phyloP scores from a whole-genome alignment of 1,140 invertebrate genomes.

The Schlechtendalia chinensis region DNA sequence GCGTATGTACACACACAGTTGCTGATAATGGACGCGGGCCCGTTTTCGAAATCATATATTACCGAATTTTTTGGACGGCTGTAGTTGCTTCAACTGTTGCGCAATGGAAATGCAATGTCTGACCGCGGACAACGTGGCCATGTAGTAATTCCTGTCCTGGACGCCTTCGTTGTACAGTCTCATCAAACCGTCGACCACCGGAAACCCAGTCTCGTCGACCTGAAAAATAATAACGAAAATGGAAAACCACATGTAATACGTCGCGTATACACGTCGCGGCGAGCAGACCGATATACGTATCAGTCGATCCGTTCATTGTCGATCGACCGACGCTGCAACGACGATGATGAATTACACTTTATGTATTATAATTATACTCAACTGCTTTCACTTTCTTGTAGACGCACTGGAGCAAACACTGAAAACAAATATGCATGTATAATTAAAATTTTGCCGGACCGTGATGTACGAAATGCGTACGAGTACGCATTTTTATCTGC shows the following conservation, averaged over 20 bases:
- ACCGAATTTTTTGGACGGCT: constrained; percentile 51
- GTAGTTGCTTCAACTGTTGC: constrained; percentile 52
- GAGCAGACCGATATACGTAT: too few species aligned
- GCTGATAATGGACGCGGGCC: too few species aligned
- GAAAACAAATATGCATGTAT: constrained; percentile 55
- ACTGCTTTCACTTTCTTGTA: constrained; percentile 67
- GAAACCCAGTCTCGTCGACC: constrained; percentile 62
- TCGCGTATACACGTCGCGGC: too few species aligned
- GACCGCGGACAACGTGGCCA: constrained; percentile 67
- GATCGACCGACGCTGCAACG: neutral
- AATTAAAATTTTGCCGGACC: constrained; percentile 25
- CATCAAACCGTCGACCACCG: constrained; percentile 67
- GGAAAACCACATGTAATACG: too few species aligned
- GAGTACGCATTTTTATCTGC: constrained; percentile 14
- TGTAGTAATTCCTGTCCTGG: constrained; percentile 68
- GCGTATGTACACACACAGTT: too few species aligned
- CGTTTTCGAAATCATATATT: constrained; percentile 15
- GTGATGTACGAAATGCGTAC: neutral
- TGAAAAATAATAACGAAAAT: constrained; percentile 51
- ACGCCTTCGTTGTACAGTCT: constrained; percentile 69
- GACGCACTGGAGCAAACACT: constrained; percentile 68
- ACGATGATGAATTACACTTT: too few species aligned
- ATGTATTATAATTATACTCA: constrained; percentile 40
- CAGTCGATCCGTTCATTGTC: too few species aligned
- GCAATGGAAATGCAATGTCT: constrained; percentile 64